phyloP scores from a whole-genome alignment of 1,140 invertebrate genomes.

The Brachionus plicatilis region DNA sequence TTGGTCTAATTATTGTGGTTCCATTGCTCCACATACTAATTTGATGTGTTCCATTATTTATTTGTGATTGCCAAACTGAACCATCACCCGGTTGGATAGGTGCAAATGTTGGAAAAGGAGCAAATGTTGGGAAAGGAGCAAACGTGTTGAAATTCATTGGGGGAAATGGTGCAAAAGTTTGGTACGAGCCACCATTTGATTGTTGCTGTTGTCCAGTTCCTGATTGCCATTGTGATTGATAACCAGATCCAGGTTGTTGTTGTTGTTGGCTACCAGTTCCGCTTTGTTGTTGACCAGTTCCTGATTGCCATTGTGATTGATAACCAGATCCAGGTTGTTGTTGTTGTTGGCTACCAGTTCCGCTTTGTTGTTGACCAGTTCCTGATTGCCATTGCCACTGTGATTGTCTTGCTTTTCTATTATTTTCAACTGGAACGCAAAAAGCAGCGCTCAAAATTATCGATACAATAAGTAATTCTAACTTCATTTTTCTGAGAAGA shows the following conservation, averaged over 20 bases:
- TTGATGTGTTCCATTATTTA: background rate
- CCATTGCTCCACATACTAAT: slow-evolving; percentile 14
- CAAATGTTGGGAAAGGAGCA: slow-evolving; percentile 12
- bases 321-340: background rate
- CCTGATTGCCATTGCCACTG: slow-evolving; percentile 11
- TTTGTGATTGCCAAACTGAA: slow-evolving; percentile 15
- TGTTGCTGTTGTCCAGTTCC: background rate
- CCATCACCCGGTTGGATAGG: background rate
- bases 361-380: background rate
- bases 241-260: background rate
- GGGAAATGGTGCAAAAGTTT: background rate
- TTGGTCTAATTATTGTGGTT: slow-evolving; percentile 18
- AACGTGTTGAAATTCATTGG: background rate
- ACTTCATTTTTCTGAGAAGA: background rate
- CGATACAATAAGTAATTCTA: background rate
- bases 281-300: background rate
- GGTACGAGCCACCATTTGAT: background rate
- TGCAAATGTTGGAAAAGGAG: background rate
- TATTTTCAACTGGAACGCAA: background rate
- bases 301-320: background rate
- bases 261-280: background rate
- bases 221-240: background rate
- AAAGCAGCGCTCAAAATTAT: background rate
- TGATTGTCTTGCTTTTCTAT: background rate
- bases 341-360: background rate